Evolutionary conservation across 2,113 vertebrate genomes (phyloP).

Genomic region (Euleptes europaea): DNA sequence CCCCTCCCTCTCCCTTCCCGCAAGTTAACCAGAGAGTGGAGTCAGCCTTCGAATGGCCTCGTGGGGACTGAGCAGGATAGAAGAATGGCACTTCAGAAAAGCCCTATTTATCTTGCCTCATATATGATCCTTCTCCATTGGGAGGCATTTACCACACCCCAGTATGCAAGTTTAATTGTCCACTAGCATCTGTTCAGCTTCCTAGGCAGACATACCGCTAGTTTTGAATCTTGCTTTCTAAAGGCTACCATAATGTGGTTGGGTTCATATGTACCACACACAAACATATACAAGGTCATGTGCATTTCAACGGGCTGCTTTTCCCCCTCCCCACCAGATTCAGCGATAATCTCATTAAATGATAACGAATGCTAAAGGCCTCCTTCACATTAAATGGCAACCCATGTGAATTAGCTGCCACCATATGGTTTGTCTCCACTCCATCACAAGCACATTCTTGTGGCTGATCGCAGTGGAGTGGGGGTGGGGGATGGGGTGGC

Average conservation of each 20-base stretch:
- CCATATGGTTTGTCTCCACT: background rate
- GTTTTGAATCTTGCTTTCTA: slow-evolving; percentile 4
- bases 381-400: background rate
- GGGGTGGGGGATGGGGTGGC: background rate
- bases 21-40: background rate
- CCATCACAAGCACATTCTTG: background rate
- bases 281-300: background rate
- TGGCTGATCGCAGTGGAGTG: background rate
- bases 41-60: background rate
- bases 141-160: background rate
- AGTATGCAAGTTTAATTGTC: background rate
- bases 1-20: background rate
- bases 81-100: slow-evolving; percentile 13
- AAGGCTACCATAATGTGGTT: background rate
- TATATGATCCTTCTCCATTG: background rate
- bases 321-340: background rate
- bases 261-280: background rate
- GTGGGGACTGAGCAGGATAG: background rate
- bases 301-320: background rate
- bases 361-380: background rate
- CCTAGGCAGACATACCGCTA: background rate
- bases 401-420: background rate
- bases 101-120: background rate
- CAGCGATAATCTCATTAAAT: background rate
- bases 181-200: slow-evolving; percentile 16